Evolutionary conservation across 2,113 vertebrate species (phyloP).

Genomic region (Vulpes lagopus): DNA sequence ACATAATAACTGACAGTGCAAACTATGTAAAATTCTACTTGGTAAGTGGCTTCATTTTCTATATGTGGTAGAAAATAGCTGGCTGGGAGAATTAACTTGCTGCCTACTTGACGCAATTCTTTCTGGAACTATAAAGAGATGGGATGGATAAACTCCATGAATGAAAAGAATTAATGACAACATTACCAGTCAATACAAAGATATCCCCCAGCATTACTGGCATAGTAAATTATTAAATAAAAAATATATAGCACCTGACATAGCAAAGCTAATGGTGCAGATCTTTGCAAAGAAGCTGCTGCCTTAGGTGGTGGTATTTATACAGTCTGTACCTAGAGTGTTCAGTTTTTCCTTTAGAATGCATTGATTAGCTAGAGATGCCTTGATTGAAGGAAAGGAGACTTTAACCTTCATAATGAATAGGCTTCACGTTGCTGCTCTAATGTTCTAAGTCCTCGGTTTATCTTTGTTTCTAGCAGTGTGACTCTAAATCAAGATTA

Average conservation of each 20-base stretch:
- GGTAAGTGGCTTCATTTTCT: neutral
- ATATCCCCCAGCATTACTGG: conserved; percentile 72
- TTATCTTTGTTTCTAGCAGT: conserved; percentile 87
- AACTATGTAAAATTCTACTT: neutral
- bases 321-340: conserved; percentile 58
- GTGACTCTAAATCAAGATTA: conserved; percentile 89
- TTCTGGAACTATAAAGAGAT: conserved; percentile 55
- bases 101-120: neutral
- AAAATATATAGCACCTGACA: conserved; percentile 76
- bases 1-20: neutral
- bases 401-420: conserved; percentile 79
- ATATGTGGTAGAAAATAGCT: neutral
- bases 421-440: conserved; percentile 69
- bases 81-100: conserved; percentile 46
- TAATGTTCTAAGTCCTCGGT: conserved; percentile 81
- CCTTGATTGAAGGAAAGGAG: conserved; percentile 79
- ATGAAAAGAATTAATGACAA: conserved; percentile 80
- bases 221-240: conserved; percentile 84
- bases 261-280: conserved; percentile 78
- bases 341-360: conserved; percentile 81
- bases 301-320: conserved; percentile 74
- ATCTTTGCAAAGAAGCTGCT: conserved; percentile 76
- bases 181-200: conserved; percentile 73
- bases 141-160: conserved; percentile 73
- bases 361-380: conserved; percentile 73